Base-by-base conservation (phyloP, 2,888 invertebrate species). In the Tipula confusa region DNA sequence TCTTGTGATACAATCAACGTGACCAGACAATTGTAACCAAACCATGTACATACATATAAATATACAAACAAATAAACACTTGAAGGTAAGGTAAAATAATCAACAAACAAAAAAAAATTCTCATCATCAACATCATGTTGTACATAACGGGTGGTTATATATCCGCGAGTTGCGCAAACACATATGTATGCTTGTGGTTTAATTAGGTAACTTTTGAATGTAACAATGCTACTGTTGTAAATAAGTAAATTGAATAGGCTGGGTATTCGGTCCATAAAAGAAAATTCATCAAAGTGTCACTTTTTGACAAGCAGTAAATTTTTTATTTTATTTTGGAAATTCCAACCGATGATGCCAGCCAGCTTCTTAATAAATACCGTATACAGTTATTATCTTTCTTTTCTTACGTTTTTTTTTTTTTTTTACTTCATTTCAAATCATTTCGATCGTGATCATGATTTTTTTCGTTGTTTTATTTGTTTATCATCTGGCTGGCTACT, bases 1-100 rank as follows among this genome's bases (percentile, higher is more conserved):
- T 64, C 64, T 64, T 64, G 64, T 24, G 64, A 64, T 64, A 24
- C 64, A 64, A 64, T 64, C 64, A 64, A 64, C 64, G 64, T 64
- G 64, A 64, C 64, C 64, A 64, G 64, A 64, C 64, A 64, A 64
- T 64, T 64, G 64, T 64, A 64, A 64, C 64, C 64, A 24, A 24
- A 64, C 13, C 11, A 9, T 36, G 11, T 36, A 36, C 2, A 36
- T 36, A 43, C 11, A 9, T 36, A 36, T 36, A 36, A 9, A 36
- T 36, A 36, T 11, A 36, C n/a, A 64, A 64, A 64, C 64, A 64
- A 64, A 64, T 64, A 64, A 64, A 64, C 64, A 64, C 64, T 64
- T 64, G 24, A 64, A 64, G 64, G 24, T 24, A 64, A 43, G 15
- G 15, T 64, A 64, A 64, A n/a, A n/a, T 43, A n/a, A 43, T 15